phyloP scores from a whole-genome alignment of 2,888 invertebrate genomes.

The Ephialtes manifestator region DNA sequence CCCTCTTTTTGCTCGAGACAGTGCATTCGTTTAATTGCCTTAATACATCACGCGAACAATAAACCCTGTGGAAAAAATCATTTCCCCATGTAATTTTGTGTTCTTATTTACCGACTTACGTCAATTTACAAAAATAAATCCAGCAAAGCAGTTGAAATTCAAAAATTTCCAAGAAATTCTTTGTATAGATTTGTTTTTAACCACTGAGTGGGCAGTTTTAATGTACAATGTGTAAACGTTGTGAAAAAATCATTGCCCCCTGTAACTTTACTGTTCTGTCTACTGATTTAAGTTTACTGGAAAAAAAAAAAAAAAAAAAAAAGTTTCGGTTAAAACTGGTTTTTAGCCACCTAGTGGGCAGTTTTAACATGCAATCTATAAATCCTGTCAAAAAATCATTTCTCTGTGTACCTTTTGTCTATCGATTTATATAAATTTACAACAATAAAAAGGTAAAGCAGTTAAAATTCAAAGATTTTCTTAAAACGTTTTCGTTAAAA shows the following conservation, averaged over 20 bases:
- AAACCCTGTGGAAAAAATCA: constrained; percentile 2
- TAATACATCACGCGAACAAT: neutral
- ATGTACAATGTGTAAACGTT: neutral
- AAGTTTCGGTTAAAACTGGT: neutral
- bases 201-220: neutral
- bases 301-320: neutral
- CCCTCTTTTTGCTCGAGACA: neutral
- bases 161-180: too few relatives aligned
- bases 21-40: constrained; percentile 18
- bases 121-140: neutral
- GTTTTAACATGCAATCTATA: too few relatives aligned
- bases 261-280: neutral
- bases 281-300: neutral
- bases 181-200: too few relatives aligned
- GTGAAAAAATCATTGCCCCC: neutral
- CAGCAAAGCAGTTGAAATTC: too few relatives aligned
- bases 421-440: too few relatives aligned
- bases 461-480: too few relatives aligned
- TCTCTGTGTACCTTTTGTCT: too few relatives aligned
- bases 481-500: too few relatives aligned
- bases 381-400: too few relatives aligned
- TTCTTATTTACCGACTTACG: neutral
- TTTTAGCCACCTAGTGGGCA: neutral
- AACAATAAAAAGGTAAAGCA: too few relatives aligned
- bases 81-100: neutral